phyloP scores from a whole-genome alignment of 2,113 vertebrate genomes.

The Cygnus atratus region DNA sequence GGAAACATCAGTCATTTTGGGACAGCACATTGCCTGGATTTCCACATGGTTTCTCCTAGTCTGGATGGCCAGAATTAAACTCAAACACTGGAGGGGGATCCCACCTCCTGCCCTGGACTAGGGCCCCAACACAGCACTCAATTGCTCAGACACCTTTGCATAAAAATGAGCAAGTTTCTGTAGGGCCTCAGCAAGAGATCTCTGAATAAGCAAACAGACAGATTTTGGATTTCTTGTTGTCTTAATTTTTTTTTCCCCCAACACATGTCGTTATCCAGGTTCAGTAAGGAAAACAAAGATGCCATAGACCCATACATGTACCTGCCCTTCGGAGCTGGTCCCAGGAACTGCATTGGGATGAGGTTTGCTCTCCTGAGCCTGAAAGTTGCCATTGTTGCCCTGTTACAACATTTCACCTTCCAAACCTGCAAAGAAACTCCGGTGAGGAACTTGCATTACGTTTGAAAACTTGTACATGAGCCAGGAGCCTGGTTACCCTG shows the following conservation, averaged over 20 bases:
- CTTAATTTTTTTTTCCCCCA: not conserved
- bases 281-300: conserved; percentile 82
- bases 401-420: conserved; percentile 82
- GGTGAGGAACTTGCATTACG: conserved; percentile 53
- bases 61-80: not conserved
- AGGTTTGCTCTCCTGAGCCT: conserved; percentile 81
- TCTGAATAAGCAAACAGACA: not conserved
- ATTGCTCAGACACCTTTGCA: not conserved
- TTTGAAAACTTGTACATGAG: fast-evolving
- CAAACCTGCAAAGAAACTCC: conserved; percentile 82
- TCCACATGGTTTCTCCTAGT: not conserved
- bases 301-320: conserved; percentile 72
- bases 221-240: not conserved
- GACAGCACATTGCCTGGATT: not conserved
- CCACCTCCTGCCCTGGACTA: fast-evolving
- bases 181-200: not conserved
- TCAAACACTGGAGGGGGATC: not conserved
- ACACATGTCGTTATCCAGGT: conserved; percentile 64
- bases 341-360: conserved; percentile 88
- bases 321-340: conserved; percentile 85
- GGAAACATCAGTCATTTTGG: not conserved
- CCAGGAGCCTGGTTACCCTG: fast-evolving
- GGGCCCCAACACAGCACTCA: fast-evolving
- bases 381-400: conserved; percentile 72
- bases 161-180: not conserved